Evolutionary conservation across 2,888 invertebrate species (phyloP), one percentile per base, ranked within the genome.

Genomic region (Sipha maydis): DNA sequence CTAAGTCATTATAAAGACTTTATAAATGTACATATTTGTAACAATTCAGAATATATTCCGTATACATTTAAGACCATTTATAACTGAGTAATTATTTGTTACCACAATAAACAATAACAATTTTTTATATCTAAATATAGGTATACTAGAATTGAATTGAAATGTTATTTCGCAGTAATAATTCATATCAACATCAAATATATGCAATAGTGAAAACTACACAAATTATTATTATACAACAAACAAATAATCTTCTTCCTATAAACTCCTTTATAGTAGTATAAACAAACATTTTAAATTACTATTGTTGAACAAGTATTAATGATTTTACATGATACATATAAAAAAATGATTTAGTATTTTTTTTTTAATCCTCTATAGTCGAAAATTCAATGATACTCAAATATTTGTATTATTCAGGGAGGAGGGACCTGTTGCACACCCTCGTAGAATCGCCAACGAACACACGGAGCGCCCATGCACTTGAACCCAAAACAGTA

Each of bases 341-440:
- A 76, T 76, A 61, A 61, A 84, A 84, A 83, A 75, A 9, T 28
- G 28, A 54, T 84, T 75, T n/a, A 19, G 19, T 67, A 8, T 85
- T 56, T 34, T 83, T 73, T 85, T 54, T 69, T 31, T 31, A 76
- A 61, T 41, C 11, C 14, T 17, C 0, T 41, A 67, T 41, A 77
- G 76, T 84, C 61, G 75, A 84, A 61, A 38, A 41, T 31, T 67
- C 28, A 14, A 17, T 75, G 41, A 41, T 76, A 21, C n/a, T 38
- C 56, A 31, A 77, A 41, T 34, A 56, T 25, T 54, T 4, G 38
- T 34, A n/a, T 85, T 25, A 48, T 34, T n/a, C 21, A 31, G 85
- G 85, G 85, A 31, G 85, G 85, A 48, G 67, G 41, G 28, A 85
- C 77, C n/a, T 85, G 85, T 85, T 85, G 85, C 77, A 69, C 69